Evolutionary conservation across 2,888 invertebrate genomes (phyloP), one percentile per base, ranked within the genome.

Genomic region (Acleris laterana): DNA sequence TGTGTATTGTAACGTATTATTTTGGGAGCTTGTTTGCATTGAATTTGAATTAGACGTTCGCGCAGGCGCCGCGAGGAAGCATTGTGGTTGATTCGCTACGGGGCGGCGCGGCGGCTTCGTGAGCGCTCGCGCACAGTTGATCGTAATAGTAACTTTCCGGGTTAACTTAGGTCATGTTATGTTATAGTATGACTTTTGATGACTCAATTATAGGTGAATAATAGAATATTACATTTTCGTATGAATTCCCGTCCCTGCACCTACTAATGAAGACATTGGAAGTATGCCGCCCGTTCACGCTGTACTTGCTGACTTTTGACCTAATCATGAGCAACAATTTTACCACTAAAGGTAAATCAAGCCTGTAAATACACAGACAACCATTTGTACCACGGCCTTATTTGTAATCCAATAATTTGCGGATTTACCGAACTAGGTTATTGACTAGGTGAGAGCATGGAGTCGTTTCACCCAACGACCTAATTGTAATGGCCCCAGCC

Each of bases 11-110:
- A 4, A 13, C 38, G 9, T 13, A 38, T 11, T 28, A 25, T 62
- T n/a, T 71, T 74, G 69, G 65, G 63, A 68, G 68, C 65, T 68
- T 73, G 74, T 78, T 80, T 77, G 69, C 70, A 73, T 77, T 74
- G 73, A 73, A 70, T 71, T 65, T 68, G 60, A 63, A 32, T 32
- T 32, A 32, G 32, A 32, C 52, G 65, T 61, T 51, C 68, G 76
- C 72, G 75, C 73, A 68, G 72, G 75, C 80, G 76, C 74, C 50
- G 65, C 74, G 74, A 71, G 73, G 68, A 72, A 75, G 77, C 80
- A 79, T 88, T 88, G 85, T 87, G 82, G 71, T 73, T 78, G 79
- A 90, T 92, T 90, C 80, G 90, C 78, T 77, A 83, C 78, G 88
- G 83, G n/a, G n/a, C n/a, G n/a, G n/a, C n/a, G n/a, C 25, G 25